Conservation (phyloP, 2,888 invertebrate genomes). For the Ennomos erosarius region DNA sequence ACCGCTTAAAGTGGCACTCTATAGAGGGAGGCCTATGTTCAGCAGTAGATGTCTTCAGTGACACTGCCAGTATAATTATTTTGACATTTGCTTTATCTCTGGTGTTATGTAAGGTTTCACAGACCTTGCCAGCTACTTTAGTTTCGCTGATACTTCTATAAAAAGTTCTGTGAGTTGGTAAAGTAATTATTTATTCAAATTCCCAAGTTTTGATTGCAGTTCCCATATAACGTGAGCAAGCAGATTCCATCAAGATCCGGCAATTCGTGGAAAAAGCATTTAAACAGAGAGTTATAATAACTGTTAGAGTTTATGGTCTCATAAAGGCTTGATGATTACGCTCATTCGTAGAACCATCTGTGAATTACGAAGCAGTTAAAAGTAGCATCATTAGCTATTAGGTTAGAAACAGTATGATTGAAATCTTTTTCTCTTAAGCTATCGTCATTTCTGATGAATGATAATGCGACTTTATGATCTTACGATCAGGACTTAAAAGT, state of each 20-base stretch:
- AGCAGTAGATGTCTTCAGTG: no score
- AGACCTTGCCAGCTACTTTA: no score
- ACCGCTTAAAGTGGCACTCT: no score
- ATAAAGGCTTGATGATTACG: slow-evolving; percentile 21
- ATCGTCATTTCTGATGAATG: slow-evolving; percentile 7
- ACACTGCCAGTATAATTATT: no score
- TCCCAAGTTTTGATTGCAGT: no score
- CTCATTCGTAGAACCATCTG: slow-evolving; percentile 18
- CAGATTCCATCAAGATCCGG: slow-evolving; percentile 6
- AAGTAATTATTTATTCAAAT: no score
- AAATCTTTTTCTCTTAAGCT: slow-evolving; percentile 18
- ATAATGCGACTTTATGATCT: not conserved
- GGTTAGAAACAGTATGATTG: slow-evolving; percentile 11
- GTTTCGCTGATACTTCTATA: no score
- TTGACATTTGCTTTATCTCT: no score
- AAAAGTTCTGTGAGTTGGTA: no score
- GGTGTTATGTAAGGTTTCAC: no score
- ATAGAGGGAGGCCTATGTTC: no score
- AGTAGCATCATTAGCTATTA: slow-evolving; percentile 12
- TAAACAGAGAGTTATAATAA: slow-evolving; percentile 17
- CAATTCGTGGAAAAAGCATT: slow-evolving; percentile 18
- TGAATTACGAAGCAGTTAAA: slow-evolving; percentile 13
- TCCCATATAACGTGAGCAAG: not conserved
- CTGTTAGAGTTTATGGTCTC: slow-evolving; percentile 21
- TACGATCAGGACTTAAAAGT: no score